phyloP scores from a whole-genome alignment of 2,888 invertebrate species.

The Noctuana brunneofusca region DNA sequence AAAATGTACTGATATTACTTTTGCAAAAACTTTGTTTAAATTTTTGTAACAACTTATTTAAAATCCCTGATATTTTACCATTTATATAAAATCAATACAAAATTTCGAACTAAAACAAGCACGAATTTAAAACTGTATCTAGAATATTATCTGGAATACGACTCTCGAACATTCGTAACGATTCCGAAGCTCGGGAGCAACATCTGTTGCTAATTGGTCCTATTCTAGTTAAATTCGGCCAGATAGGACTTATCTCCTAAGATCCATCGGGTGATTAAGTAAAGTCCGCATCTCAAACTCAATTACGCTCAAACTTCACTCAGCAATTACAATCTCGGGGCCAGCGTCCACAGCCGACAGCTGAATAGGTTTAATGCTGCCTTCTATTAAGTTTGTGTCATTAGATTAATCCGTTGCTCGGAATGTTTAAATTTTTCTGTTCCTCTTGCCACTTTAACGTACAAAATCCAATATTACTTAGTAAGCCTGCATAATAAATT shows the following conservation, averaged over 20 bases:
- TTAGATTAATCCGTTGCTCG: conserved; percentile 25
- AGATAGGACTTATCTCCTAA: conserved; percentile 45
- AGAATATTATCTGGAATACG: conserved; percentile 2
- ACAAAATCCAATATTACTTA: too few relatives aligned
- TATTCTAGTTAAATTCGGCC: conserved; percentile 42
- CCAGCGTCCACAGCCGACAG: conserved; percentile 22
- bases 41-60: not conserved
- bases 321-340: conserved; percentile 44
- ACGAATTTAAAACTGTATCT: not conserved
- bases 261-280: conserved; percentile 48
- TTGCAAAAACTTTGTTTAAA: not conserved
- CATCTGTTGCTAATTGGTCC: conserved; percentile 43
- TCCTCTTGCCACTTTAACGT: not conserved
- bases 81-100: not conserved
- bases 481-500: too few relatives aligned
- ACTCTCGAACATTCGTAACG: conserved; percentile 14
- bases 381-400: conserved; percentile 28
- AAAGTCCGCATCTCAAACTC: conserved; percentile 43
- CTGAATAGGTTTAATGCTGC: conserved; percentile 29
- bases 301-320: conserved; percentile 46
- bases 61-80: not conserved
- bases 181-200: conserved; percentile 36
- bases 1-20: not conserved
- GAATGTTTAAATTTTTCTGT: conserved; percentile 11
- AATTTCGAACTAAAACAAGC: not conserved